phyloP scores from a whole-genome alignment of 2,113 vertebrate species.

The Uria lomvia region DNA sequence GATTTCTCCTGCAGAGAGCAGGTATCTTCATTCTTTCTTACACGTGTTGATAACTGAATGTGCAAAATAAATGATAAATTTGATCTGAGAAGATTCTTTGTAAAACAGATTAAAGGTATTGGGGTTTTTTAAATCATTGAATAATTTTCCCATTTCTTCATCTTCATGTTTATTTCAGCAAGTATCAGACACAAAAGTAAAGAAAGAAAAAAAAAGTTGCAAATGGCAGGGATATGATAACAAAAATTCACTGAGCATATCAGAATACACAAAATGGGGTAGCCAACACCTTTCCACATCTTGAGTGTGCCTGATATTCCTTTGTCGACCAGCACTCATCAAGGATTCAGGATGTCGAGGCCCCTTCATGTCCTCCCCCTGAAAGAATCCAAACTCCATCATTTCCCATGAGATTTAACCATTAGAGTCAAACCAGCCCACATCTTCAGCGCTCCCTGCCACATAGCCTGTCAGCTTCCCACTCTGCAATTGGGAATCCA shows the following conservation, averaged over 20 bases:
- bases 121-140: background rate
- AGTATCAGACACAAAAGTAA: background rate
- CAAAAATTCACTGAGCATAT: background rate
- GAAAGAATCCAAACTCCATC: background rate
- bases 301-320: background rate
- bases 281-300: background rate
- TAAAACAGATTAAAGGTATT: background rate
- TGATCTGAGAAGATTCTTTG: background rate
- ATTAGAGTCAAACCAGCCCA: background rate
- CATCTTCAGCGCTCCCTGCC: background rate
- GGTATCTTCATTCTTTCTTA: background rate
- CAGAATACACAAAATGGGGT: background rate
- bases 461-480: fast-evolving
- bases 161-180: background rate
- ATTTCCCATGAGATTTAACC: background rate
- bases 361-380: background rate
- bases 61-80: background rate
- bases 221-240: background rate
- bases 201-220: background rate
- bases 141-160: background rate
- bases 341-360: background rate
- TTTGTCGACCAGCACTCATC: fast-evolving
- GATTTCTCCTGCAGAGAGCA: background rate
- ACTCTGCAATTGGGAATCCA: background rate
- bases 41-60: background rate